Evolutionary conservation across 2,797 vertebrate species (phyloP).

Genomic region (Cryptoblepharus egeriae): DNA sequence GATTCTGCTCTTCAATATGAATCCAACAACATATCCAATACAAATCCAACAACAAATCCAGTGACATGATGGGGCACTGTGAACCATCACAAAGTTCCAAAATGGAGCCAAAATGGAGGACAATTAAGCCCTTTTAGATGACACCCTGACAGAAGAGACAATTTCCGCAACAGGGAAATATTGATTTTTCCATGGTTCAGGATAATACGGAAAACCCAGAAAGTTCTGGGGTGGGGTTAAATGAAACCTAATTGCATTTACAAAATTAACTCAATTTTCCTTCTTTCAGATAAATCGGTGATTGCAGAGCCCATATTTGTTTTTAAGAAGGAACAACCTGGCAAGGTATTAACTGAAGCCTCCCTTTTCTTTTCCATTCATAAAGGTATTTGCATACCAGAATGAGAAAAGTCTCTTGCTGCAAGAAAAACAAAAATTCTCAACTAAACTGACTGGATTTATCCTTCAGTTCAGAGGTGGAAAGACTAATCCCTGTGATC

Average conservation of each 20-base stretch:
- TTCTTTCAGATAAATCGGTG: conserved; percentile 75
- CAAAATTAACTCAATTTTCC: conserved; percentile 28
- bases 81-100: too few relatives aligned
- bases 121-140: too few relatives aligned
- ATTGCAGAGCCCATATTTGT: conserved; percentile 80
- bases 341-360: conserved; percentile 75
- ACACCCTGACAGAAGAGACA: too few relatives aligned
- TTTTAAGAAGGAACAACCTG: conserved; percentile 71
- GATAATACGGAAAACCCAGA: background rate
- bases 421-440: background rate
- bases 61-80: too few relatives aligned
- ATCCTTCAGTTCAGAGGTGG: background rate
- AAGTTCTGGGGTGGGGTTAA: background rate
- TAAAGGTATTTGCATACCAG: conserved; percentile 31
- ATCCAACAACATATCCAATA: too few relatives aligned
- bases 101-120: too few relatives aligned
- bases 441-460: background rate
- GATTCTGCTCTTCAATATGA: too few relatives aligned
- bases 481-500: background rate
- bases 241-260: background rate
- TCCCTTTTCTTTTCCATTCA: background rate
- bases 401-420: background rate
- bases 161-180: too few relatives aligned
- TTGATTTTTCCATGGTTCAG: background rate
- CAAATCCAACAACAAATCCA: too few relatives aligned